Base-by-base conservation (phyloP, 2,888 invertebrate genomes). In the Patella pellucida region DNA sequence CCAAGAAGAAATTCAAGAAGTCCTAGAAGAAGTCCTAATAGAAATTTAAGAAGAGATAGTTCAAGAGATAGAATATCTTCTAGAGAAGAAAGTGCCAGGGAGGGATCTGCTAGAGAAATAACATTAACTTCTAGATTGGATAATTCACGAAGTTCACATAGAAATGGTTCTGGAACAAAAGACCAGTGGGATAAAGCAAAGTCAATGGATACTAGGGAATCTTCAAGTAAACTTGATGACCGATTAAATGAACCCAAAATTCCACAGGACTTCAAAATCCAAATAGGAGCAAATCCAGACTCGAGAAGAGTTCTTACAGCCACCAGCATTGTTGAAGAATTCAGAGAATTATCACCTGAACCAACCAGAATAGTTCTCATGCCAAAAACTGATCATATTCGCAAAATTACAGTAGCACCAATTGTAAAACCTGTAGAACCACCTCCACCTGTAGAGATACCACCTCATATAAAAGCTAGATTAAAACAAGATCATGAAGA, bases 401-500 rank as follows among this genome's bases (percentile, higher is more conserved):
- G 56, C 52, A 68, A 68, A 52, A 41, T 50, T 31, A 70, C 52
- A 50, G 31, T 41, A 51, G 52, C n/a, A 16, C 50, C 31, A 5
- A 52, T 56, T 16, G 3, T 15, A 16, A 52, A 67, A 51, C 52
- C 31, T 31, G 50, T 11, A n/a, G 67, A 71, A 27, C 7, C 51
- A 15, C 14, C 52, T n/a, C 52, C 54, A 41, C 19, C 41, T n/a
- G 23, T 67, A 41, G 68, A 71, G 50, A 4, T 54, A 27, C 71
- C 52, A 2, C n/a, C 71, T 16, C n/a, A 52, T 15, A 12, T 50
- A 27, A 56, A 56, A 52, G 67, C 16, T 52, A 71, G 52, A 52
- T 69, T 56, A 31, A 67, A 23, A 52, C 27, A 71, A 73, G 84
- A 86, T 62, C 79, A 79, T 52, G 82, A 84, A 67, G 80, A 81